Evolutionary conservation across 2,888 invertebrate genomes (phyloP), one percentile per base, ranked within the genome.

Genomic region (Phaedon cochleariae): DNA sequence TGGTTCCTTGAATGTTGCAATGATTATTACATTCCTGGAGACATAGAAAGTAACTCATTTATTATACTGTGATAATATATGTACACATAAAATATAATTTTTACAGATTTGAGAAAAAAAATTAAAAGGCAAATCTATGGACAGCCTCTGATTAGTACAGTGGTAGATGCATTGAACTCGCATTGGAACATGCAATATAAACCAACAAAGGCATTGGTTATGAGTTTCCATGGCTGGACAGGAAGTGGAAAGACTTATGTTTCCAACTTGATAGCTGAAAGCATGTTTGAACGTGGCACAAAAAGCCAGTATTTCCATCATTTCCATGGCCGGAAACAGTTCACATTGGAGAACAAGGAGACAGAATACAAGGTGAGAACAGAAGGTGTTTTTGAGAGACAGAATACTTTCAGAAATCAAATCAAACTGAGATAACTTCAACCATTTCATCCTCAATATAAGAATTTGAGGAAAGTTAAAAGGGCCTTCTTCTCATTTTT

Each of bases 241-340:
- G 98, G 98, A 12, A 91, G 90, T 31, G 98, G 97, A 0, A 98
- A 98, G 82, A 97, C 95, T 80, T 95, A 90, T 85, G 91, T 95
- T 12, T 85, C 91, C 1, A 87, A 87, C 66, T 88, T 94, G 82
- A 90, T 96, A 68, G 90, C 90, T 0, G 86, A 91, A 58, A 86
- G 88, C 66, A 79, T 94, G n/a, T 95, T 88, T 77, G 79, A 79
- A 67, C 83, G 89, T 22, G 95, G 95, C 0, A 83, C 87, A 76
- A 79, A 90, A 68, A 97, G 96, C 80, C 84, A 87, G 70, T 94
- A 86, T 87, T 94, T 94, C 4, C 92, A 95, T 79, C 85, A 91
- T 70, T 95, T 91, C 79, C 88, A 92, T 80, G 93, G 94, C 0
- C 88, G 92, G 59, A 87, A 90, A 62, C 90, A 95, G 82, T 98